Evolutionary conservation across 1,140 invertebrate genomes (phyloP).

Genomic region (Mactra quadrangularis): DNA sequence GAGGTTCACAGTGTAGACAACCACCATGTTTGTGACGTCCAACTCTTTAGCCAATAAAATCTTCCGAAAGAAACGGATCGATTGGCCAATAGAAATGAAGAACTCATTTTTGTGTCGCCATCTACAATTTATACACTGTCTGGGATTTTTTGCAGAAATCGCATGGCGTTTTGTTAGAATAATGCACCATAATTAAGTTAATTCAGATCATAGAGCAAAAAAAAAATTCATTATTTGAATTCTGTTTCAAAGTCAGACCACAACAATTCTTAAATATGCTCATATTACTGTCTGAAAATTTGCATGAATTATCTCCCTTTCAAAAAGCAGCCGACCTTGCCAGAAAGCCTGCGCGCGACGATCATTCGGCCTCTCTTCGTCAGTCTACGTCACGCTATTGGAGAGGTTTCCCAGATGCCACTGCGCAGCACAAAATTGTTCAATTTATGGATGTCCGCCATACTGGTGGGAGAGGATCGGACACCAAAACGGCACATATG

Average conservation of each 20-base stretch:
- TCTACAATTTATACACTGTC: neutral
- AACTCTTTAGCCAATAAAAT: conserved; percentile 27
- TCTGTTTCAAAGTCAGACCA: too few relatives aligned
- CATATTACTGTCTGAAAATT: neutral
- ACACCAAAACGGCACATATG: conserved; percentile 79
- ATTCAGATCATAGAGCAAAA: too few relatives aligned
- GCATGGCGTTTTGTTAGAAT: too few relatives aligned
- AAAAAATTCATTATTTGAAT: too few relatives aligned
- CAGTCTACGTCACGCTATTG: conserved; percentile 81
- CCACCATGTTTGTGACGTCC: conserved; percentile 11
- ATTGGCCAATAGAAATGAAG: conserved; percentile 4
- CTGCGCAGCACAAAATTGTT: conserved; percentile 79
- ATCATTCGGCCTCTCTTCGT: conserved; percentile 66
- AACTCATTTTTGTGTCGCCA: neutral
- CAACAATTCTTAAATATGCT: too few relatives aligned
- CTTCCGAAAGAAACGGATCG: neutral
- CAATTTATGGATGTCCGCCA: conserved; percentile 84
- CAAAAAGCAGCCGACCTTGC: conserved; percentile 15
- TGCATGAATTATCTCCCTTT: conserved; percentile 48
- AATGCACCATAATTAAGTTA: too few relatives aligned
- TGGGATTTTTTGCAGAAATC: neutral
- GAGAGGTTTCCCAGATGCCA: conserved; percentile 83
- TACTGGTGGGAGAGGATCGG: conserved; percentile 82
- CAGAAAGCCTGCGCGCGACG: conserved; percentile 43
- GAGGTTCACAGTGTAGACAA: neutral